Percentiles rank a stretch among this genome's conserved stretches.
phyloP scores from a whole-genome alignment of 1,140 invertebrate species.

The Drosophila ercepeae region DNA sequence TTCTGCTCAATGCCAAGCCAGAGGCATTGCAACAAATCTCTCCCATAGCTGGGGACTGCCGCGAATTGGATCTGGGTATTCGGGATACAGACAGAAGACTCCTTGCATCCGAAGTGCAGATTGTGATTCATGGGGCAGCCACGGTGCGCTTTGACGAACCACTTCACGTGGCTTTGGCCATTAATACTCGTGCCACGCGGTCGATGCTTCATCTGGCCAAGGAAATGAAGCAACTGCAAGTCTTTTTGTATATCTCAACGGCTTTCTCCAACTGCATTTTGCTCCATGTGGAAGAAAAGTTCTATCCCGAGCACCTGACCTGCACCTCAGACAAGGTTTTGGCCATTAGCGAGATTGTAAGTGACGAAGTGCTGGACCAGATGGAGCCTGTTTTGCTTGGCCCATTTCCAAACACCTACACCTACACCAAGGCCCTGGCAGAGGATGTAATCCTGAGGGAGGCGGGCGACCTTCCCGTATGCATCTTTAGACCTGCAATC shows the following conservation, averaged over 20 bases:
- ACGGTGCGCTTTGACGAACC: conserved; percentile 93
- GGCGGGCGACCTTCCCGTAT: conserved; percentile 88
- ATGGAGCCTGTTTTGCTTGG: conserved; percentile 88
- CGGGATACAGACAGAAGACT: conserved; percentile 84
- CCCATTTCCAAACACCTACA: conserved; percentile 92
- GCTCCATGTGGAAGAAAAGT: conserved; percentile 86
- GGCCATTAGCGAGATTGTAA: conserved; percentile 83
- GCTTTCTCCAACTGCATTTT: conserved; percentile 89
- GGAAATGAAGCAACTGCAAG: conserved; percentile 88
- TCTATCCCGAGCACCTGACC: conserved; percentile 87
- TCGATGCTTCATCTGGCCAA: conserved; percentile 85
- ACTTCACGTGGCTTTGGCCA: conserved; percentile 86
- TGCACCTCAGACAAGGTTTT: conserved; percentile 88
- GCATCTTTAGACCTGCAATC: conserved; percentile 89
- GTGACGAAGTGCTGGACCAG: conserved; percentile 86
- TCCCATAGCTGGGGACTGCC: conserved; percentile 86
- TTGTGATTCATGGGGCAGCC: conserved; percentile 94
- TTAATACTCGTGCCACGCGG: conserved; percentile 86
- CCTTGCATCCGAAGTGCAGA: conserved; percentile 84
- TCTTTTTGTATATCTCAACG: conserved; percentile 89
- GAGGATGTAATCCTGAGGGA: conserved; percentile 89
- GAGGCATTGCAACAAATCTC: conserved; percentile 26
- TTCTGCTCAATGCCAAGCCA: conserved; percentile 18
- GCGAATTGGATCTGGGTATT: conserved; percentile 87
- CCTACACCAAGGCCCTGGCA: conserved; percentile 91